A percentile compares a stretch with the other conserved stretches of the same genome.
Conservation (phyloP, 1,140 invertebrate genomes). For the Drosophila sturtevanti region DNA sequence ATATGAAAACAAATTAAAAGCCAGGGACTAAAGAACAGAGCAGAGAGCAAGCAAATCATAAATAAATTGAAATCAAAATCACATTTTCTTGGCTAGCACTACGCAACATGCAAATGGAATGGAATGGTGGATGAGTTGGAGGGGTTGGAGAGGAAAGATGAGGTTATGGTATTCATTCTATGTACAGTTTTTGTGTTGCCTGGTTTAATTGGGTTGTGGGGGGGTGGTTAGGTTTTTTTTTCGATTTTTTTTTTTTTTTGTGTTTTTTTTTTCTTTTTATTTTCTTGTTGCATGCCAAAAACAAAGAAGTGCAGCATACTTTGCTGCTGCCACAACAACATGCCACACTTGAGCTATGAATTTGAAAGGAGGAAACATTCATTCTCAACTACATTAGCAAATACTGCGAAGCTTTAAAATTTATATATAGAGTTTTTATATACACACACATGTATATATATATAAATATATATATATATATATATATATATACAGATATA, state of each 20-base stretch:
- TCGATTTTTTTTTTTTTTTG: too few species aligned
- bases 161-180: not conserved
- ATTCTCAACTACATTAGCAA: constrained; percentile 78
- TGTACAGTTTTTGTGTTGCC: constrained; percentile 38
- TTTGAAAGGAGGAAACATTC: constrained; percentile 37
- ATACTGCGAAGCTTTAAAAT: constrained; percentile 82
- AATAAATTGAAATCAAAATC: constrained; percentile 70
- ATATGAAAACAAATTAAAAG: constrained; percentile 25
- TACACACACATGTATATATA: not conserved
- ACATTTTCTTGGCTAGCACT: constrained; percentile 60
- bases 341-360: constrained; percentile 30
- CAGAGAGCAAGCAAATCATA: constrained; percentile 73
- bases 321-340: constrained; percentile 57
- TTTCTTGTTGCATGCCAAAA: constrained; percentile 33
- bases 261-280: not conserved
- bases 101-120: constrained; percentile 59
- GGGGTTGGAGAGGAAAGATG: not conserved
- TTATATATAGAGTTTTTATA: constrained; percentile 33
- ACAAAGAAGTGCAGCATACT: constrained; percentile 54
- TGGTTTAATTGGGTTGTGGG: too few species aligned
- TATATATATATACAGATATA: not conserved
- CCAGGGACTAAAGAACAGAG: constrained; percentile 14
- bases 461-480: constrained; percentile 5
- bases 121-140: not conserved
- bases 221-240: constrained; percentile 2